Evolutionary conservation across 2,113 vertebrate genomes (phyloP).

Genomic region (Galbula dea): DNA sequence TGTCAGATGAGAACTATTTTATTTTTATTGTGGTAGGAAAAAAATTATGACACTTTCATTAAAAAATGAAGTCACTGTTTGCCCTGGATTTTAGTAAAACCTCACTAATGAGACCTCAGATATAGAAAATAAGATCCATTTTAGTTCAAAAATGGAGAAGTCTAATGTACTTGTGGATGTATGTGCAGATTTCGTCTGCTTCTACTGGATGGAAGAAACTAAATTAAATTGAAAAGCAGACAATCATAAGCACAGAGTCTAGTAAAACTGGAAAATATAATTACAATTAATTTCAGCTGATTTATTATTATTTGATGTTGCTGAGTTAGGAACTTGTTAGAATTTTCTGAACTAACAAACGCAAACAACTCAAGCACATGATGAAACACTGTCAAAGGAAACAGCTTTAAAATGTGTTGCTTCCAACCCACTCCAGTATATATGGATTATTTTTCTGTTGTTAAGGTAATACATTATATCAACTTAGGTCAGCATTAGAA

Average conservation of each 20-base stretch:
- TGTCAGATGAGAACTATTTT: background rate
- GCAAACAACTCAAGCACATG: background rate
- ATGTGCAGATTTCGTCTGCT: background rate
- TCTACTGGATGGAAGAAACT: background rate
- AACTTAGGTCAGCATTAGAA: background rate
- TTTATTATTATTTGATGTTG: background rate
- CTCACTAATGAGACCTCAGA: background rate
- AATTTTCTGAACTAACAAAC: background rate
- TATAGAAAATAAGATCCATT: background rate
- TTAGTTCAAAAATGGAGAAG: background rate
- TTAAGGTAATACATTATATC: background rate
- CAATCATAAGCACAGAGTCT: background rate
- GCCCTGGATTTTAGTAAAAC: background rate
- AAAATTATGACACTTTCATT: background rate
- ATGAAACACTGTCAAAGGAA: background rate
- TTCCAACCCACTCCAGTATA: background rate
- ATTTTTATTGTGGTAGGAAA: background rate
- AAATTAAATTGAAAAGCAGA: background rate
- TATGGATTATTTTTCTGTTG: background rate
- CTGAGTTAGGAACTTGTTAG: background rate
- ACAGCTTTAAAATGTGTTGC: background rate
- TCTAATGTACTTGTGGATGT: background rate
- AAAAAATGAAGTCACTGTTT: conserved; percentile 1
- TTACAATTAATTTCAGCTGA: background rate
- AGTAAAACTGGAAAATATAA: background rate